Percentiles rank a stretch among this genome's conserved stretches.
These are phyloP conservation scores for Strix uralensis DNA, from an alignment of 2,113 vertebrate genomes.

Conservation along the genomic window DNA sequence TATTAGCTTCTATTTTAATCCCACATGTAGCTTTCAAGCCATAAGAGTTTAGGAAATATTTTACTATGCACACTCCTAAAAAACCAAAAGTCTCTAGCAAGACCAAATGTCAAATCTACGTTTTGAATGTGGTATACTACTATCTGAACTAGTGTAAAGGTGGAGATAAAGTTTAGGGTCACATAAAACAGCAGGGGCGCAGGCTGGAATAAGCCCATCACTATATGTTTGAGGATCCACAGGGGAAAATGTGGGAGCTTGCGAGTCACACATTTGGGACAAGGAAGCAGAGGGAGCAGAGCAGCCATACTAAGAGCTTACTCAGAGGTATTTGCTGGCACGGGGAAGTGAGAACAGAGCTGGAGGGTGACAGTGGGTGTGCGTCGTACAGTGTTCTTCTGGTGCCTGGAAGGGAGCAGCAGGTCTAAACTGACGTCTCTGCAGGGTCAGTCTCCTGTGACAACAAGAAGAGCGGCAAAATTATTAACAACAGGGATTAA, in stretches of 20 bases:
- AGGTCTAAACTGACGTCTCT: fast-evolving
- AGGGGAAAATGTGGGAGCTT: fast-evolving
- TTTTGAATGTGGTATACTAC: neutral
- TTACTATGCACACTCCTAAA: neutral
- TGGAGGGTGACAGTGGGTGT: neutral
- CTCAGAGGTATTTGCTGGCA: neutral
- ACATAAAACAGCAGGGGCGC: neutral
- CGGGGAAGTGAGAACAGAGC: neutral
- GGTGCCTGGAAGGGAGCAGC: neutral
- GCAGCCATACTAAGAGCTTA: fast-evolving
- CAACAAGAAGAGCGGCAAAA: neutral
- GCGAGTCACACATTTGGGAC: fast-evolving
- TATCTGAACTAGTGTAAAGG: neutral
- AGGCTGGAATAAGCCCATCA: neutral
- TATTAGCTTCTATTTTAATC: neutral
- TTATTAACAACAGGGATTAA: neutral
- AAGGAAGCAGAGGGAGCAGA: neutral
- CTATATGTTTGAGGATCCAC: fast-evolving
- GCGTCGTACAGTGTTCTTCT: fast-evolving
- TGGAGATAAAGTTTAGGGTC: neutral
- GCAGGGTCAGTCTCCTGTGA: neutral
- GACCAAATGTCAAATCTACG: neutral
- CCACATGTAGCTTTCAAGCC: neutral
- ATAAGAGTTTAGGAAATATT: neutral
- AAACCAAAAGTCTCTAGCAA: neutral